phyloP scores from a whole-genome alignment of 2,888 invertebrate species.

The Melipona bicolor region DNA sequence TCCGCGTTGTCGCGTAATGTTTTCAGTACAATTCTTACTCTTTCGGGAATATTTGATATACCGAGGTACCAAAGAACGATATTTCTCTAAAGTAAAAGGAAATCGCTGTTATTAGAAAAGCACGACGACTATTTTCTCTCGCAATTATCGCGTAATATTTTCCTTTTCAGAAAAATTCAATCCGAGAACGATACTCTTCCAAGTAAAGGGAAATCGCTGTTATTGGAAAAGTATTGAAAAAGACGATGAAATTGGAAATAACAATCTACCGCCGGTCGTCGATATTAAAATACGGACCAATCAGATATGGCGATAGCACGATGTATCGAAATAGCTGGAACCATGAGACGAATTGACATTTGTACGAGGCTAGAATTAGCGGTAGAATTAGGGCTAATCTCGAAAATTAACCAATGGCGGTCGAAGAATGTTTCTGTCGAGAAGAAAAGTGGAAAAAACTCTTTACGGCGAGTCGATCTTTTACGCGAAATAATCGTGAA shows the following conservation, averaged over 20 bases:
- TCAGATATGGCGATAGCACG: not conserved
- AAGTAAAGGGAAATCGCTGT: not conserved
- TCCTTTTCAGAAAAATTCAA: not conserved
- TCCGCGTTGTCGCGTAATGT: not conserved
- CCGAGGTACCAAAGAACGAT: too few relatives aligned
- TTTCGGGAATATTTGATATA: too few relatives aligned
- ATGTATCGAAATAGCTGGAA: slow-evolving; percentile 40
- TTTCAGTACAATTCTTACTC: too few relatives aligned
- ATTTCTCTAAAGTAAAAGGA: too few relatives aligned
- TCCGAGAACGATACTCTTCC: not conserved
- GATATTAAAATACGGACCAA: not conserved
- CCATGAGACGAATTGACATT: slow-evolving; percentile 45
- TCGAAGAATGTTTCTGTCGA: slow-evolving; percentile 11
- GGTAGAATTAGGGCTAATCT: slow-evolving; percentile 12
- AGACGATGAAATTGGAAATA: too few relatives aligned
- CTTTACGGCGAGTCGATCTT: not conserved
- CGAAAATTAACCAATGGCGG: slow-evolving; percentile 46
- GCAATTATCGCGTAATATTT: too few relatives aligned
- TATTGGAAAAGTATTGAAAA: too few relatives aligned
- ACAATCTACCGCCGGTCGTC: not conserved
- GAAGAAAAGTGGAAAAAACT: not conserved
- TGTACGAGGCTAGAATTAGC: slow-evolving; percentile 42
- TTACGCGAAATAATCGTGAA: not conserved
- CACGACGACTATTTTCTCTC: too few relatives aligned
- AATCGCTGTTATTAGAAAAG: too few relatives aligned